A percentile compares a stretch with the other conserved stretches of the same genome.
Conservation (phyloP, 2,797 vertebrate genomes). For the Acipenser oxyrinchus region DNA sequence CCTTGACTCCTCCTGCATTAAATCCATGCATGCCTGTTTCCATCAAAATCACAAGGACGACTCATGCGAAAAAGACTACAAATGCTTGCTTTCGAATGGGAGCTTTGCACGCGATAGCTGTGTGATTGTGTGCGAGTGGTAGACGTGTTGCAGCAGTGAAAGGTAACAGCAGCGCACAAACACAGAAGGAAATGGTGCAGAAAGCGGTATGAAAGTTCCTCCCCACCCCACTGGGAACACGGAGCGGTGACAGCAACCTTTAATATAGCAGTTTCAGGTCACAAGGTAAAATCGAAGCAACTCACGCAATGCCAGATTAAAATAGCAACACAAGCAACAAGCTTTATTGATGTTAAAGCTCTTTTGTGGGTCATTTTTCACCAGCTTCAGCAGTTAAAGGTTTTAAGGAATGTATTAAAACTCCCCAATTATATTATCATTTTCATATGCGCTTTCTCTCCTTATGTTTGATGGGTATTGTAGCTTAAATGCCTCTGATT, state of each 20-base stretch:
- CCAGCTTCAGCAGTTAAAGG: too few species aligned
- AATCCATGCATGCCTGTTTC: neutral
- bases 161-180: slow-evolving; percentile 32
- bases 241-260: slow-evolving; percentile 44
- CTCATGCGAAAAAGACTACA: slow-evolving; percentile 56
- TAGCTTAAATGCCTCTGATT: too few species aligned
- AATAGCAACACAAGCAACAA: neutral
- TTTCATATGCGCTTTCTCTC: too few species aligned
- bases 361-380: too few species aligned
- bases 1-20: slow-evolving; percentile 9
- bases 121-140: slow-evolving; percentile 38
- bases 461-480: too few species aligned
- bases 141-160: slow-evolving; percentile 39
- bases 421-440: too few species aligned
- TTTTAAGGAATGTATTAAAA: too few species aligned
- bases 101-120: slow-evolving; percentile 53
- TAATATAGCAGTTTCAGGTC: slow-evolving; percentile 40
- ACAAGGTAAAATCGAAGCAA: slow-evolving; percentile 46
- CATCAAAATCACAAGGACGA: slow-evolving; percentile 26
- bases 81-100: slow-evolving; percentile 42
- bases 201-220: slow-evolving; percentile 13
- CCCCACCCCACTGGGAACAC: slow-evolving; percentile 30
- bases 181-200: slow-evolving; percentile 23
- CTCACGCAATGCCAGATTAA: slow-evolving; percentile 33
- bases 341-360: too few species aligned